Evolutionary conservation across 2,888 invertebrate species (phyloP).

Genomic region (Thymelicus acteon): DNA sequence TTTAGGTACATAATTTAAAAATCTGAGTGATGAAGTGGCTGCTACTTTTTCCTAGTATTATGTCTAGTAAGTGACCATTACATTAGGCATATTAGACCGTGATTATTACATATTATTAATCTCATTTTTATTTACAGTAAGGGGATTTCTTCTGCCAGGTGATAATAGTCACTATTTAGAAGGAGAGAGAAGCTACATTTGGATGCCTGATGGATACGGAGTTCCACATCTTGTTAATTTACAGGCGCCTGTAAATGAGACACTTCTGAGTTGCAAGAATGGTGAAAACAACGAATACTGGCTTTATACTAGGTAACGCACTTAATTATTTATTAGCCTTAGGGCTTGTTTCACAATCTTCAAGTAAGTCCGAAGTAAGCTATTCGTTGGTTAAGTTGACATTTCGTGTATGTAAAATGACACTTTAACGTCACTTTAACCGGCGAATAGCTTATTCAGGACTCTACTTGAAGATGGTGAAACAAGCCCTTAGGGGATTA

Average conservation of each 20-base stretch:
- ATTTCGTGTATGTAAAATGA: no score
- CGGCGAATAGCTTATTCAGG: no score
- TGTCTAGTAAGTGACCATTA: slow-evolving; percentile 8
- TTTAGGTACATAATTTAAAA: no score
- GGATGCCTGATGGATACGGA: slow-evolving; percentile 75
- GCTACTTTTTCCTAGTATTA: neutral
- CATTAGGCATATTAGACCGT: no score
- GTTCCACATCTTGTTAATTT: slow-evolving; percentile 66
- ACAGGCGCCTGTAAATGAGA: slow-evolving; percentile 53
- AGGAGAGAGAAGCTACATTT: slow-evolving; percentile 72
- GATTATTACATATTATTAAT: neutral
- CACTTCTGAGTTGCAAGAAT: slow-evolving; percentile 51
- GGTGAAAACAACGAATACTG: slow-evolving; percentile 69
- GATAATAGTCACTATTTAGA: slow-evolving; percentile 76
- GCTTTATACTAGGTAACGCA: slow-evolving; percentile 61
- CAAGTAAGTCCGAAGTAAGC: no score
- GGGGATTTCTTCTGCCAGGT: slow-evolving; percentile 60
- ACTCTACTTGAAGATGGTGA: no score
- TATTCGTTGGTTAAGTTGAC: no score
- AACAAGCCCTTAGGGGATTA: no score
- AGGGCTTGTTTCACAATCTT: no score
- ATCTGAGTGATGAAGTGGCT: no score
- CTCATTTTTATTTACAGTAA: slow-evolving; percentile 52
- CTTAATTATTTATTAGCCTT: no score
- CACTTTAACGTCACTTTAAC: no score